These are phyloP conservation scores for Willisornis vidua DNA, from an alignment of 2,113 vertebrate genomes.

Conservation along the genomic window DNA sequence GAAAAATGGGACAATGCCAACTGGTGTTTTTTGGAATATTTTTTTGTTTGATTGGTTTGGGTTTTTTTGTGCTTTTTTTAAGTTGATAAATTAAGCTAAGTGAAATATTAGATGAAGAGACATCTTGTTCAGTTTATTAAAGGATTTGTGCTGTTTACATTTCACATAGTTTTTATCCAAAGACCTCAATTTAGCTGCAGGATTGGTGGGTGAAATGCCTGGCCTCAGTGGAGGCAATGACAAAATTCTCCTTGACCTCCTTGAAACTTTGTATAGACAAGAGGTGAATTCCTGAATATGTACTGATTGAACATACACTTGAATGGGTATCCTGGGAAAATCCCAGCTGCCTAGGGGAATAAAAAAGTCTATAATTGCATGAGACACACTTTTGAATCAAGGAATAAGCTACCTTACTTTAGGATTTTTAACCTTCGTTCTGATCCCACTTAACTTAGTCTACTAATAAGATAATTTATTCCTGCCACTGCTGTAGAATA, in stretches of 20 bases:
- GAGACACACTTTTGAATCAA: conserved; percentile 55
- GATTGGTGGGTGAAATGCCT: conserved; percentile 44
- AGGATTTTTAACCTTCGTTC: conserved; percentile 38
- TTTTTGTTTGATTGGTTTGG: neutral
- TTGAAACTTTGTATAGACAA: conserved; percentile 68
- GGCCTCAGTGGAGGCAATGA: conserved; percentile 50
- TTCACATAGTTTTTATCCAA: conserved; percentile 29
- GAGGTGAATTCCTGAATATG: conserved; percentile 68
- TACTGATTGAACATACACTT: conserved; percentile 64
- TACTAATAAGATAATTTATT: neutral
- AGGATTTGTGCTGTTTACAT: conserved; percentile 6
- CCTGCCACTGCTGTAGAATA: neutral
- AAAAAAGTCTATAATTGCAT: conserved; percentile 60
- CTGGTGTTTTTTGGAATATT: neutral
- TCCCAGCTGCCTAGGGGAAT: conserved; percentile 54
- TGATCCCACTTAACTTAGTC: conserved; percentile 32
- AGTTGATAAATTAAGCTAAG: neutral
- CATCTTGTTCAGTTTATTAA: neutral
- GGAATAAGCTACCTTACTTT: conserved; percentile 2
- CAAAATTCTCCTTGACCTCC: conserved; percentile 69
- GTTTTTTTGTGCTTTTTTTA: neutral
- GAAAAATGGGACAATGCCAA: neutral
- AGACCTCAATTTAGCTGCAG: conserved; percentile 26
- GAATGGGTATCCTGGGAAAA: conserved; percentile 69
- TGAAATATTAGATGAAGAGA: neutral